Evolutionary conservation across 2,113 vertebrate species (phyloP), one percentile per base, ranked within the genome.

Genomic region (Poeciliopsis retropinna): DNA sequence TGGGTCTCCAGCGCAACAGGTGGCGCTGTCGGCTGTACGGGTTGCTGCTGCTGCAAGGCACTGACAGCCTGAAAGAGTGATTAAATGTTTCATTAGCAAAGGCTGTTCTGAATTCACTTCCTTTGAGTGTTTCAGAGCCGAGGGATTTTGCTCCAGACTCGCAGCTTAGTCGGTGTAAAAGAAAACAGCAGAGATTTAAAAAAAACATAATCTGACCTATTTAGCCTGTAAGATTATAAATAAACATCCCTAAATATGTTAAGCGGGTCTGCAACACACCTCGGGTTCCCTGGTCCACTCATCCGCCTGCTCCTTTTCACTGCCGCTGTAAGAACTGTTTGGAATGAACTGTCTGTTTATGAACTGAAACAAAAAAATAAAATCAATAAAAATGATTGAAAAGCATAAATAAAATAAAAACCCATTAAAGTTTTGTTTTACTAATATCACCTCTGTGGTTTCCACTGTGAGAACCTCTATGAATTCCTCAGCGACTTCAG

Each of bases 331-430:
- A 84, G 97, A 94, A 91, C 94, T 88, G 87, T 98, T 97, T 94
- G 96, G 95, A 96, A 99, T 98, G 95, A 99, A 99, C 94, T 99
- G 98, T 94, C 97, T 97, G 95, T 99, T 99, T 94, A 99, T 96
- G 95, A 98, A 99, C 97, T 99, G 93, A 76, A 95, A 81, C 93
- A 90, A 94, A 67, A 15, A 60, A 39, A 68, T 47, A 34, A 54
- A 3, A 70, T 79, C 51, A 82, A 37, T 32, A 51, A 28, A 71
- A 11, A 29, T 7, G 19, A 25, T 14, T 41, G 37, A 34, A 75
- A 51, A 31, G 2, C 76, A 30, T 12, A 64, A 27, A 2, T 73
- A 14, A 17, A 57, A 10, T 8, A 14, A 4, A 44, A 8, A 31
- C 3, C 2, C 1, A 7, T 1, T 4, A 0, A 29, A 29, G 27